Conservation (phyloP, 2,797 vertebrate genomes). For the Oryzias sinensis region DNA sequence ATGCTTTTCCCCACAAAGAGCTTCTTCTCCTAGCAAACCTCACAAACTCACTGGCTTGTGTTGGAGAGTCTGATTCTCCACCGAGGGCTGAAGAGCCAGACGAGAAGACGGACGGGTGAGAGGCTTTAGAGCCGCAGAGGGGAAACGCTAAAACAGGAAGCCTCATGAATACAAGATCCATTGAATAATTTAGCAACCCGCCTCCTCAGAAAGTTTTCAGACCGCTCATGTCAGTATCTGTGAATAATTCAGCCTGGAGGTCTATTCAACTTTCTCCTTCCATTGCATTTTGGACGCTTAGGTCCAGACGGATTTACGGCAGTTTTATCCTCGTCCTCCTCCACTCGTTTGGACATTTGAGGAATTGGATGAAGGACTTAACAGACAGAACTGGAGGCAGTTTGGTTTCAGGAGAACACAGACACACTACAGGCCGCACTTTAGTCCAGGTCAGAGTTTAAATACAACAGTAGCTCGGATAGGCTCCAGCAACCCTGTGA, state of each 20-base stretch:
- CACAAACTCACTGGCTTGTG: background rate
- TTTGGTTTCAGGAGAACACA: too few species aligned
- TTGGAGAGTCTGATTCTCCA: background rate
- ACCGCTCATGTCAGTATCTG: background rate
- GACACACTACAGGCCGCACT: too few species aligned
- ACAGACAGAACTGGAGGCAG: too few species aligned
- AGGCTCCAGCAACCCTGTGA: too few species aligned
- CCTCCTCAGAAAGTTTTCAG: constrained; percentile 21
- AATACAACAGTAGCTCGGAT: too few species aligned
- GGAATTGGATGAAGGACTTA: background rate
- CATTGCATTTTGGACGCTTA: too few species aligned
- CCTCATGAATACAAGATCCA: constrained; percentile 11
- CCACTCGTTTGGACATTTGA: constrained; percentile 7
- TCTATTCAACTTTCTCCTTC: constrained; percentile 3
- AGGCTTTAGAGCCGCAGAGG: constrained; percentile 4
- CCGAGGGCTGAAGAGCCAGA: background rate
- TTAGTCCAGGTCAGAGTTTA: too few species aligned
- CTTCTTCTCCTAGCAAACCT: constrained; percentile 19
- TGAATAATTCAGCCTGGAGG: constrained; percentile 8
- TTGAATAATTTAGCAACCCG: constrained; percentile 33
- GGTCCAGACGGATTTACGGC: too few species aligned
- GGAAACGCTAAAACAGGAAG: background rate
- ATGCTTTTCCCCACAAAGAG: constrained; percentile 29
- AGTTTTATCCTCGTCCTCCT: constrained; percentile 11
- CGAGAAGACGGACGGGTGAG: background rate